phyloP scores from a whole-genome alignment of 2,113 vertebrate species.

The Morphnarchus princeps region DNA sequence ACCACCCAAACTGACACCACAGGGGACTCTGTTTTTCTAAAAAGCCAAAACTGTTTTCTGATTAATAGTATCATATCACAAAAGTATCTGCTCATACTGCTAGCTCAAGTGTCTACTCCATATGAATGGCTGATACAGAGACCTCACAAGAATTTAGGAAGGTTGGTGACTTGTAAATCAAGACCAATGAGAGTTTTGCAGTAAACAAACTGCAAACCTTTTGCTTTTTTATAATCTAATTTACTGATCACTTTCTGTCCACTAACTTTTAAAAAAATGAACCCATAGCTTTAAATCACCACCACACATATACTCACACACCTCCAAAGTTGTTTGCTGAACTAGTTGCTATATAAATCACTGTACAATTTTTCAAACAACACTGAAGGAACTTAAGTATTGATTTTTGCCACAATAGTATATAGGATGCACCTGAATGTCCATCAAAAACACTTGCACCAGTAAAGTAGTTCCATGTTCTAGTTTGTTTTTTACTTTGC shows the following conservation, averaged over 20 bases:
- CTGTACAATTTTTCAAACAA: not conserved
- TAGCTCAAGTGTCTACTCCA: not conserved
- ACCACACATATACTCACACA: not conserved
- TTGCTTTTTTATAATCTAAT: not conserved
- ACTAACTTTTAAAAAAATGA: not conserved
- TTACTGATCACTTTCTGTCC: not conserved
- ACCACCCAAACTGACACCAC: not conserved
- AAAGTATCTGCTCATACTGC: not conserved
- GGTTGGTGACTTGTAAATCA: not conserved
- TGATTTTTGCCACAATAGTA: constrained; percentile 7
- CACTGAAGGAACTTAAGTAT: not conserved
- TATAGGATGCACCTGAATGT: not conserved
- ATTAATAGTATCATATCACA: not conserved
- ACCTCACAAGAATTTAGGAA: not conserved
- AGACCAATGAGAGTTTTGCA: not conserved
- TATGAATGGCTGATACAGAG: not conserved
- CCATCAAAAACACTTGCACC: not conserved
- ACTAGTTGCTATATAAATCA: not conserved
- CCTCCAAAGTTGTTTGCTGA: not conserved
- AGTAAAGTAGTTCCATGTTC: not conserved
- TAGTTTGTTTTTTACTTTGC: not conserved
- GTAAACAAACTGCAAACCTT: not conserved
- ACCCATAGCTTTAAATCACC: not conserved
- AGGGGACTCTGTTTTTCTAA: not conserved
- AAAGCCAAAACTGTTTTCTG: not conserved